Evolutionary conservation across 23 tunicate genomes (phyloP).

Genomic region (Styela clava): DNA sequence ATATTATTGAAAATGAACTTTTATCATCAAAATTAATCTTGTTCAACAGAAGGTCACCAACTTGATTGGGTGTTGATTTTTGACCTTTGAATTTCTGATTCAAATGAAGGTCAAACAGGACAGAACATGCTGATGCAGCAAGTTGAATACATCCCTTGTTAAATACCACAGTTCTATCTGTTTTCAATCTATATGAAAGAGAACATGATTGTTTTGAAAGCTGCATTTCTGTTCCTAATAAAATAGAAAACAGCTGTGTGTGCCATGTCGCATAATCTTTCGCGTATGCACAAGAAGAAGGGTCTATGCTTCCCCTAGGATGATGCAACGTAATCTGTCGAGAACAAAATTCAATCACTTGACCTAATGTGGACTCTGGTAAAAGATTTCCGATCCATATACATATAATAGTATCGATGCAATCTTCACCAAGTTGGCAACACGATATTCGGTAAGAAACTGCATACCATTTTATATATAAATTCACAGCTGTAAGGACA

Average conservation of each 20-base stretch:
- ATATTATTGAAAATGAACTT: slow-evolving; percentile 3
- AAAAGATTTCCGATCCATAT: background rate
- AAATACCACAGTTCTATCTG: background rate
- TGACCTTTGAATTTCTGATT: background rate
- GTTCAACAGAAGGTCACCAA: background rate
- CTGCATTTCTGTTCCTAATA: background rate
- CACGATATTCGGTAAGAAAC: background rate
- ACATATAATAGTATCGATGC: background rate
- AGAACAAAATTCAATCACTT: background rate
- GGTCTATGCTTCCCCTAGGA: background rate
- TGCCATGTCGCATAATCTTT: background rate
- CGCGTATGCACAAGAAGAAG: background rate
- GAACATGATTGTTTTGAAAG: background rate
- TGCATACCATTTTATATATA: slow-evolving; percentile 5
- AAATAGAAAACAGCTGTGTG: background rate
- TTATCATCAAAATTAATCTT: background rate
- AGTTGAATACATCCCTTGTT: slow-evolving; percentile 2
- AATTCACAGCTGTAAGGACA: background rate
- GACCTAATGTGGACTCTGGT: background rate
- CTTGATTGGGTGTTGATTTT: background rate
- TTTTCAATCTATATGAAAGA: background rate
- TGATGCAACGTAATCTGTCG: slow-evolving; percentile 1
- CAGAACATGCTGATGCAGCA: slow-evolving; percentile 7
- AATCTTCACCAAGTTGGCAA: slow-evolving; percentile 8
- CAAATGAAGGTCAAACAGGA: background rate